Percentiles rank a stretch among this genome's conserved stretches.
Evolutionary conservation across 2,888 invertebrate species (phyloP).

Genomic region (Drosophila hamatofila): DNA sequence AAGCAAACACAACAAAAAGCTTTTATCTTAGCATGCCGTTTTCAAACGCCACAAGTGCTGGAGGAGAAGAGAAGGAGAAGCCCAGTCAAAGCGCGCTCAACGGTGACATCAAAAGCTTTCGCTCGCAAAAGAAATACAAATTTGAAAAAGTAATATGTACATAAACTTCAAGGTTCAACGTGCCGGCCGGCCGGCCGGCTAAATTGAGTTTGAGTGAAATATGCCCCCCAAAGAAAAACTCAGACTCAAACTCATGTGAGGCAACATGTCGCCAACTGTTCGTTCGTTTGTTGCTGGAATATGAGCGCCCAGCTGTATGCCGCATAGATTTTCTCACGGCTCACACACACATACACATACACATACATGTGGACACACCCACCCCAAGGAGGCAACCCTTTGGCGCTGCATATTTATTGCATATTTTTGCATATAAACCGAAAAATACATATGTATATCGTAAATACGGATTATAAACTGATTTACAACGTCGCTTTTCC

Average conservation of each 20-base stretch:
- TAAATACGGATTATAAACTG: constrained; percentile 20
- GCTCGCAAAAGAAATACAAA: constrained; percentile 20
- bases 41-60: constrained; percentile 52
- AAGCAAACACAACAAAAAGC: constrained; percentile 41
- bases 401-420: background rate
- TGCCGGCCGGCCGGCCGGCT: constrained; percentile 36
- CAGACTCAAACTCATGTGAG: constrained; percentile 36
- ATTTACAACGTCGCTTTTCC: constrained; percentile 30
- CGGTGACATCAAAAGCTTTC: constrained; percentile 63
- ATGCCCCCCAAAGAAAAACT: constrained; percentile 13
- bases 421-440: constrained; percentile 25
- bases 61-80: constrained; percentile 30
- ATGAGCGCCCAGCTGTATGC: constrained; percentile 79
- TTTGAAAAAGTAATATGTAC: background rate
- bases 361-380: background rate
- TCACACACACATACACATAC: constrained; percentile 13
- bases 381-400: background rate
- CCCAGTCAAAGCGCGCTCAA: constrained; percentile 25
- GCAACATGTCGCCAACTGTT: constrained; percentile 52
- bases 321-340: constrained; percentile 78
- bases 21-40: constrained; percentile 42
- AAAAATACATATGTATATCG: constrained; percentile 5
- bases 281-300: constrained; percentile 45
- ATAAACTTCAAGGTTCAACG: constrained; percentile 71
- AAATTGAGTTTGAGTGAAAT: constrained; percentile 47